These are phyloP conservation scores for Lithophane socia DNA, from an alignment of 2,888 invertebrate genomes.

Conservation along the genomic window DNA sequence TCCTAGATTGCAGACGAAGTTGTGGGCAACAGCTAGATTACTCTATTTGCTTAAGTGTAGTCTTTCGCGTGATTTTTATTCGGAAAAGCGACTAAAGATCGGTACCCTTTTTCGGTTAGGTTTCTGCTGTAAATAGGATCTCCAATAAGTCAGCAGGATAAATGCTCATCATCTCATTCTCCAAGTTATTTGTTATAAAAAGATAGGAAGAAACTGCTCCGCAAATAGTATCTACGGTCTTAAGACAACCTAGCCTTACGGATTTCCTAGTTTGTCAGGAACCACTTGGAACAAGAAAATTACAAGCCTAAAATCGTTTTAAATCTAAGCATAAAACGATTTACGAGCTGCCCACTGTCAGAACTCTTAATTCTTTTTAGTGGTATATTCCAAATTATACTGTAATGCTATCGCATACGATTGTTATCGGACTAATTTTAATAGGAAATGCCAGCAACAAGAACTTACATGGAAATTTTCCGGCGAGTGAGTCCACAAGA, in stretches of 20 bases:
- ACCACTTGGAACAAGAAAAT: slow-evolving; percentile 12
- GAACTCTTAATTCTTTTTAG: background rate
- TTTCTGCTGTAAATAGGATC: background rate
- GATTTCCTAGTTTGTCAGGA: background rate
- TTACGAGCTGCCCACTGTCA: background rate
- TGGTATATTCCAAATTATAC: background rate
- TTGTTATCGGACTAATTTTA: slow-evolving; percentile 17
- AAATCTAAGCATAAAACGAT: background rate
- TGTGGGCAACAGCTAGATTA: background rate
- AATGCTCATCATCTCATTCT: no score
- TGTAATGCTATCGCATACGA: background rate
- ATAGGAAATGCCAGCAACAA: slow-evolving; percentile 2
- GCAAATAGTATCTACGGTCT: slow-evolving; percentile 7
- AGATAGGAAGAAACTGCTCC: background rate
- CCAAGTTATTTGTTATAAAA: background rate
- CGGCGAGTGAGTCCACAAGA: slow-evolving; percentile 34
- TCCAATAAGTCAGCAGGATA: no score
- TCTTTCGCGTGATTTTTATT: background rate
- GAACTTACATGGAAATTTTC: slow-evolving; percentile 33
- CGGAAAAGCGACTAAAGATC: background rate
- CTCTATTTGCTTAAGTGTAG: background rate
- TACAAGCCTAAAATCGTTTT: background rate
- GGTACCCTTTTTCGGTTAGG: background rate
- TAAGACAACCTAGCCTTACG: background rate
- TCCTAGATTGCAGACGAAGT: no score